Percentiles rank a stretch among this genome's conserved stretches.
These are phyloP conservation scores for Acanthisitta chloris DNA, from an alignment of 2,113 vertebrate species.

Conservation along the genomic window DNA sequence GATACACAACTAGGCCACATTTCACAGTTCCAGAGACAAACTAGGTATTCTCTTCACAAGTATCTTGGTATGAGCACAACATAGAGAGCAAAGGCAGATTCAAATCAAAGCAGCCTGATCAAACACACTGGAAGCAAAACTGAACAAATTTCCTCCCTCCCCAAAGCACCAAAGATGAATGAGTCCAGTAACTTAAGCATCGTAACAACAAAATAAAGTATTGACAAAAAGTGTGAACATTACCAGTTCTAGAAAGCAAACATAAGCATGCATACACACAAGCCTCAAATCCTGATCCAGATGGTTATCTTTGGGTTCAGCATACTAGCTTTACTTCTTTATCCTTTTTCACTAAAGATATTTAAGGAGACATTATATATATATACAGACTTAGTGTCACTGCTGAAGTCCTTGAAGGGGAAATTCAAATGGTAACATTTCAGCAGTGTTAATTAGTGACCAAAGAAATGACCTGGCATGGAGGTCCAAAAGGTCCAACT, in stretches of 20 bases:
- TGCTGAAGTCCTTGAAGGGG: background rate
- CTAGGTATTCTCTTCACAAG: background rate
- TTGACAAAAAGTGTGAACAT: background rate
- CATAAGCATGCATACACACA: background rate
- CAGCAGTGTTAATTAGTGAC: background rate
- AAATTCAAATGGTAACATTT: background rate
- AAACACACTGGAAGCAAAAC: background rate
- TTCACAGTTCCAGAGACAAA: background rate
- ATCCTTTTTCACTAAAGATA: background rate
- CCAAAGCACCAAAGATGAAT: accelerated
- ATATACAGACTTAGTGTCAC: background rate
- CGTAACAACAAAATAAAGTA: background rate
- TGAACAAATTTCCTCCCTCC: background rate
- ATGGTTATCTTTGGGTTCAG: background rate
- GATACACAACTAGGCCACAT: background rate
- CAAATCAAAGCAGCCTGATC: background rate
- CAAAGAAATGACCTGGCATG: background rate
- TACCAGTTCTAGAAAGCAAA: background rate
- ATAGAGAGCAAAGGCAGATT: background rate
- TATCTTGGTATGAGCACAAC: background rate
- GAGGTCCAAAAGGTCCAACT: background rate
- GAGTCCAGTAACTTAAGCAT: background rate
- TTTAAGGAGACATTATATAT: background rate
- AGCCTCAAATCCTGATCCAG: background rate
- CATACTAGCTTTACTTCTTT: background rate